Evolutionary conservation across 2,888 invertebrate species (phyloP).

Genomic region (Chaetoderma sp.): DNA sequence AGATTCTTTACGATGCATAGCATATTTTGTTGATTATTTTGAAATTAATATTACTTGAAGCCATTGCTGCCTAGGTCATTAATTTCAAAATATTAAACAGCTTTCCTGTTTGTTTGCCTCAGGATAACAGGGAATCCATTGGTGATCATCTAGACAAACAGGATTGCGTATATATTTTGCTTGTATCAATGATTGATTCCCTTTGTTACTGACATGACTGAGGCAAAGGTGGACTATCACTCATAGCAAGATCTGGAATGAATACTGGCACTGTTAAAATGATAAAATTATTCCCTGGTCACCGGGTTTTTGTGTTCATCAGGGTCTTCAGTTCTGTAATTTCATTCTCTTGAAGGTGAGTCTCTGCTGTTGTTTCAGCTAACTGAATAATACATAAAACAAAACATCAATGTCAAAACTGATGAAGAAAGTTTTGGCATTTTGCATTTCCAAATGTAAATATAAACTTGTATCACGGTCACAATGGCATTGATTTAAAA

Average conservation of each 20-base stretch:
- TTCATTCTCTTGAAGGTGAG: slow-evolving; percentile 74
- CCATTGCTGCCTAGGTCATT: no score
- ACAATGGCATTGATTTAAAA: no score
- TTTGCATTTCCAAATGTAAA: no score
- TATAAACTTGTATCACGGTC: no score
- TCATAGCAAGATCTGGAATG: background rate
- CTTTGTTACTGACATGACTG: background rate
- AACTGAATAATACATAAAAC: slow-evolving; percentile 69
- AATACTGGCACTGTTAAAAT: background rate
- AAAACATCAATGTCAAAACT: background rate
- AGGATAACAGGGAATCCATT: no score
- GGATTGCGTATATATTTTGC: no score
- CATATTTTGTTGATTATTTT: no score
- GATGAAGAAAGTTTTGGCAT: background rate
- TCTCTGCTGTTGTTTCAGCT: slow-evolving; percentile 77
- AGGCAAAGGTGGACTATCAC: background rate
- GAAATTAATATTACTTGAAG: no score
- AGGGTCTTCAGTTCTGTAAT: slow-evolving; percentile 70
- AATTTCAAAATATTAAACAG: no score
- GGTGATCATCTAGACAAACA: no score
- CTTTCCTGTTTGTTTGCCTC: no score
- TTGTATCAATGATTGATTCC: background rate
- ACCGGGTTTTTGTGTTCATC: slow-evolving; percentile 26
- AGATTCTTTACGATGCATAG: no score
- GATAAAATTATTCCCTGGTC: background rate